Evolutionary conservation across 2,113 vertebrate species (phyloP).

Genomic region (Anser cygnoides): DNA sequence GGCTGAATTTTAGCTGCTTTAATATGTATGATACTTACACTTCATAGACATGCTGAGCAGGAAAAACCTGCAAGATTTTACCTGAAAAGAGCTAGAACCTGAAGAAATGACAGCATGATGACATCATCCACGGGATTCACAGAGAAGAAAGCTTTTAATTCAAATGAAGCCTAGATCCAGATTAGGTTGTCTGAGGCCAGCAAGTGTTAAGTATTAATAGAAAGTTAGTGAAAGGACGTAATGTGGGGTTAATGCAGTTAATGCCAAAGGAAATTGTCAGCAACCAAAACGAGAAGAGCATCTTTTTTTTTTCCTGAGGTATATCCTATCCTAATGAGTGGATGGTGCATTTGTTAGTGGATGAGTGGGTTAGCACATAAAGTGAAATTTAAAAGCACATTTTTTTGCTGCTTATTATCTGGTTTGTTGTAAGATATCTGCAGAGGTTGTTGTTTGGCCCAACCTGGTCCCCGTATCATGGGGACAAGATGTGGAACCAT

Average conservation of each 20-base stretch:
- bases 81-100: neutral
- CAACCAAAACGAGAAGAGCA: neutral
- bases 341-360: neutral
- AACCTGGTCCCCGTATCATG: neutral
- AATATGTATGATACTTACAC: neutral
- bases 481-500: neutral
- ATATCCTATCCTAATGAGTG: neutral
- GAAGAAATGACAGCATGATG: neutral
- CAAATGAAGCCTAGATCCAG: neutral
- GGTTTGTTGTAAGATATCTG: neutral
- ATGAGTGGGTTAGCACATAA: neutral
- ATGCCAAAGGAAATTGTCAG: neutral
- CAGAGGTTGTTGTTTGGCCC: neutral
- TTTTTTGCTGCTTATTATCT: neutral
- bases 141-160: neutral
- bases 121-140: neutral
- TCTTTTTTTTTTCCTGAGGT: neutral
- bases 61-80: neutral
- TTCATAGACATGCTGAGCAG: neutral
- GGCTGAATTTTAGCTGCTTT: neutral
- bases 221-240: neutral
- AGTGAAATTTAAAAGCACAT: neutral
- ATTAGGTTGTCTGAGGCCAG: neutral
- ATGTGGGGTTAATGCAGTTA: neutral
- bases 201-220: neutral